These are phyloP conservation scores for Lasioglossum baleicum DNA, from an alignment of 1,140 invertebrate species.

Conservation along the genomic window DNA sequence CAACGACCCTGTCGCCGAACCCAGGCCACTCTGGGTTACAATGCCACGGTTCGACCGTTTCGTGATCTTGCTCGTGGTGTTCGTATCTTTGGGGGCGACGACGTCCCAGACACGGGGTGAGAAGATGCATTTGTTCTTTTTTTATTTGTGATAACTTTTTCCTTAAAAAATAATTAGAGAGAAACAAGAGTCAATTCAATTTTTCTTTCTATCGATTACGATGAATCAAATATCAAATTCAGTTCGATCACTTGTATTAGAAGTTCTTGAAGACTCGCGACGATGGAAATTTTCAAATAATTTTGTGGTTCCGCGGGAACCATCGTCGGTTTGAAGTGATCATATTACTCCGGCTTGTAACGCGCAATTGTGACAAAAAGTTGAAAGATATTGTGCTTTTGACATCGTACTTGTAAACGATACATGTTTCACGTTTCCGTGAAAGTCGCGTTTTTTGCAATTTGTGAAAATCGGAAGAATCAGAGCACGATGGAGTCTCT, in stretches of 20 bases:
- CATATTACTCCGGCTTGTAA: not conserved
- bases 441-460: not conserved
- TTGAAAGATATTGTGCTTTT: too few species aligned
- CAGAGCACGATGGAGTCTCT: not conserved
- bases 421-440: not conserved
- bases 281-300: not conserved
- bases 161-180: too few species aligned
- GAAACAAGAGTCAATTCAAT: too few species aligned
- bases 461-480: not conserved
- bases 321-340: too few species aligned
- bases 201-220: too few species aligned
- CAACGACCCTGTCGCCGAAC: not conserved
- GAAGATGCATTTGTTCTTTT: conserved; percentile 13
- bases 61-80: conserved; percentile 9
- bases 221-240: too few species aligned
- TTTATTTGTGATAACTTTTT: too few species aligned
- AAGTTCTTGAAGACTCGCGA: not conserved
- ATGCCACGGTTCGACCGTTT: conserved; percentile 41
- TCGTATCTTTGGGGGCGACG: conserved; percentile 1
- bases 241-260: not conserved
- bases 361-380: not conserved
- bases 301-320: too few species aligned
- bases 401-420: too few species aligned
- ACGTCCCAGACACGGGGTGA: conserved; percentile 36
- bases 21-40: conserved; percentile 50